phyloP scores from a whole-genome alignment of 2,797 vertebrate species.

The Pseudochirops corinnae region DNA sequence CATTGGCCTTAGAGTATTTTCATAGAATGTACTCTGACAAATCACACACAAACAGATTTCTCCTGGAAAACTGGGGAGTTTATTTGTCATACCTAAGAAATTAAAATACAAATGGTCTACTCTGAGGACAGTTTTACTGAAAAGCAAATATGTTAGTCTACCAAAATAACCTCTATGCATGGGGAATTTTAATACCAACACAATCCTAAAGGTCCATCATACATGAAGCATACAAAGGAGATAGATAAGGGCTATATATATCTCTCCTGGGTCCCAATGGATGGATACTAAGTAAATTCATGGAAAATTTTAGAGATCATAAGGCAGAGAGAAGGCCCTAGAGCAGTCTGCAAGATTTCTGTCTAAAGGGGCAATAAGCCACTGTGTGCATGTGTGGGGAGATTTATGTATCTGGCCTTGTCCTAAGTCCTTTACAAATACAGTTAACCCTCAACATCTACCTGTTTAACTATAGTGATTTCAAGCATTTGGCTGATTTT shows the following conservation, averaged over 20 bases:
- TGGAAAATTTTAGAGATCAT: background rate
- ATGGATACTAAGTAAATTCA: background rate
- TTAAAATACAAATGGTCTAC: slow-evolving; percentile 9
- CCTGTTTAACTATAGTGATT: background rate
- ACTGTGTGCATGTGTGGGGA: background rate
- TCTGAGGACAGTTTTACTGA: background rate
- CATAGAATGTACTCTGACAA: background rate
- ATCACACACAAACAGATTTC: slow-evolving; percentile 4
- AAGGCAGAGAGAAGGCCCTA: background rate
- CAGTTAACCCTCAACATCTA: background rate
- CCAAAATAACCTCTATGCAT: background rate
- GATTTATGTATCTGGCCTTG: background rate
- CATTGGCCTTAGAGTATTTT: slow-evolving; percentile 9
- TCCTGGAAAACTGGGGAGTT: background rate
- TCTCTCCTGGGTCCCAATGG: background rate
- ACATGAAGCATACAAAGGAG: background rate
- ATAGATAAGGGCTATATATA: background rate
- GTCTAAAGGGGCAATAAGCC: background rate
- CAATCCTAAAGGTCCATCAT: background rate
- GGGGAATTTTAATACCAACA: background rate
- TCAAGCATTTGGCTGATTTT: background rate
- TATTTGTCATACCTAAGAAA: background rate
- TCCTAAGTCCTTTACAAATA: background rate
- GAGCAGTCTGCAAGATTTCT: background rate
- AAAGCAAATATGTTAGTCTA: background rate